Evolutionary conservation across 2,888 invertebrate species (phyloP), one percentile per base, ranked within the genome.

Genomic region (Callinectes sapidus): DNA sequence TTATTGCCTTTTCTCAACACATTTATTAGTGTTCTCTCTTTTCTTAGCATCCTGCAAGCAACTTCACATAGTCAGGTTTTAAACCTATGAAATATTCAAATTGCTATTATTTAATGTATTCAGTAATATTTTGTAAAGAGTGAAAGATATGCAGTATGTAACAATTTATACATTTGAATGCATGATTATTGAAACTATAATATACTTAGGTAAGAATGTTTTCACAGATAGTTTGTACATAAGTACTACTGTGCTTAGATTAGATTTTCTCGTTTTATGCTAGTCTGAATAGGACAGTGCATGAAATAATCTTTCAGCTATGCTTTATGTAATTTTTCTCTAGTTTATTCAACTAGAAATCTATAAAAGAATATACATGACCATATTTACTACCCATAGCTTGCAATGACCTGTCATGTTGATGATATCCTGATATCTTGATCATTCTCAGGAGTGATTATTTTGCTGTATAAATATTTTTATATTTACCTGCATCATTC

Each of bases 251-350:
- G 48, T 48, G 8, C 48, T 48, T 48, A 48, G 48, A 61, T 61
- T 61, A 61, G 61, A 61, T 23, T 61, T 61, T 6, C 61, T 61
- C 61, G 35, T 35, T 35, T 35, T 35, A 35, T 32, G 35, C 81
- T 18, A 35, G 32, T 32, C 35, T 81, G 10, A 35, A 35, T 35
- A 35, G 81, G 81, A 14, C 32, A 81, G 14, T 81, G 81, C 81
- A 81, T 81, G 81, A 18, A 81, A 81, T 81, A 32, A 35, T 13
- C 28, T 81, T 18, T 81, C n/a, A 77, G 81, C 35, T 81, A 32
- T 32, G 61, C 18, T 88, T 88, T 32, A 61, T 88, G 35, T 28
- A 48, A 88, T 54, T 54, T 55, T 88, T 6, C 42, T 88, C n/a
- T 32, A 55, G 10, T 54, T 88, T 87, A 42, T 87, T 14, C 35